These are phyloP conservation scores for Anniella stebbinsi DNA, from an alignment of 2,797 vertebrate genomes.

Conservation along the genomic window DNA sequence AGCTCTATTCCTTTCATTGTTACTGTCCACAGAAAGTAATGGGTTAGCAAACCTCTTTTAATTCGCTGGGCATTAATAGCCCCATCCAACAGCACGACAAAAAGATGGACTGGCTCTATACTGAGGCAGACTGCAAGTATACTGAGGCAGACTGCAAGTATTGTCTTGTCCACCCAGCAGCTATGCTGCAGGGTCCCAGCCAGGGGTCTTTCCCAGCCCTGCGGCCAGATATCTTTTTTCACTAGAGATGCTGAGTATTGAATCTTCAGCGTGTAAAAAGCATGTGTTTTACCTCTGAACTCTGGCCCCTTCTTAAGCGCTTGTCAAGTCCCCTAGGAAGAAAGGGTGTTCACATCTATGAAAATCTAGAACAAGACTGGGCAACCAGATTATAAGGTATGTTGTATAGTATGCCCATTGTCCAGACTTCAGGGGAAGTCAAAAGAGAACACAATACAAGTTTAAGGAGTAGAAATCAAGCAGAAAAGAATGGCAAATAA, in stretches of 20 bases:
- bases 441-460: neutral
- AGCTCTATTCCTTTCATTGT: neutral
- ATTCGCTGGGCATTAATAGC: neutral
- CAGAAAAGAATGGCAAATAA: neutral
- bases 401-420: neutral
- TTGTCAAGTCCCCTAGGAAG: neutral
- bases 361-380: neutral
- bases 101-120: neutral
- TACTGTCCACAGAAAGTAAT: neutral
- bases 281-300: neutral
- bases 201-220: neutral
- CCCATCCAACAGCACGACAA: neutral
- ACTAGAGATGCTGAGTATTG: neutral
- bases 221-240: neutral
- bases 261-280: slow-evolving; percentile 11
- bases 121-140: neutral
- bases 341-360: neutral
- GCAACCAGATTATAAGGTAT: neutral
- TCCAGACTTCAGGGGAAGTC: neutral
- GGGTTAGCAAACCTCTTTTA: neutral
- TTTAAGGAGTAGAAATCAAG: neutral
- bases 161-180: neutral
- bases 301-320: neutral
- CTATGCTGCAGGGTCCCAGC: neutral
- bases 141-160: neutral